A percentile compares a stretch with the other conserved stretches of the same genome.
phyloP scores from a whole-genome alignment of 2,113 vertebrate species.

The Odocoileus hemionus region DNA sequence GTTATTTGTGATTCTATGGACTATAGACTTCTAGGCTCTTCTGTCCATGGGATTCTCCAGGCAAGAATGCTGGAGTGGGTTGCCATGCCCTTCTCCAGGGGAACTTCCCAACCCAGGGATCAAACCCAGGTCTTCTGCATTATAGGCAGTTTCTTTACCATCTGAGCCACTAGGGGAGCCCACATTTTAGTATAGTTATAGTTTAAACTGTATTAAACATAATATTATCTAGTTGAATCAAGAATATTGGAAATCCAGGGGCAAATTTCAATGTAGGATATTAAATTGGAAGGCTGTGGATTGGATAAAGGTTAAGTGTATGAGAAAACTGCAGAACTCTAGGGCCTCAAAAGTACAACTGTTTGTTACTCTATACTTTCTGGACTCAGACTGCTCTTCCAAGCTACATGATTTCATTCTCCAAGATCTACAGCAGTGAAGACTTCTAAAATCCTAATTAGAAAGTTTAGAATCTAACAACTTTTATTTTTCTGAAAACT shows the following conservation, averaged over 20 bases:
- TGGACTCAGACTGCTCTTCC: background rate
- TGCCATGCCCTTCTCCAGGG: background rate
- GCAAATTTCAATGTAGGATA: background rate
- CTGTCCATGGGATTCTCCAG: background rate
- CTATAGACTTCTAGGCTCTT: background rate
- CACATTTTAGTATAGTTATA: background rate
- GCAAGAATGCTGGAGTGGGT: background rate
- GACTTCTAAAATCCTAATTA: background rate
- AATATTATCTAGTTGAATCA: background rate
- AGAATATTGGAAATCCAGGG: background rate
- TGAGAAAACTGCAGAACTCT: background rate
- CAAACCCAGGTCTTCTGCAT: background rate
- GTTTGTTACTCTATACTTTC: background rate
- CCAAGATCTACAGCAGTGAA: background rate
- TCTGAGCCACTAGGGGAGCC: background rate
- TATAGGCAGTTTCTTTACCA: background rate
- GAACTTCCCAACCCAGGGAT: background rate
- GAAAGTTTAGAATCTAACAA: background rate
- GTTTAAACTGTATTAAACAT: background rate
- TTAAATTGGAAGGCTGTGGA: background rate
- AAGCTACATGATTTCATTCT: background rate
- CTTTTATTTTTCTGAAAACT: background rate
- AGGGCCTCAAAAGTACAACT: background rate
- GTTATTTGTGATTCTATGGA: background rate
- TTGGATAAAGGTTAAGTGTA: background rate